These are phyloP conservation scores for Crotalus helleri DNA, from an alignment of 2,113 vertebrate species.

Conservation along the genomic window DNA sequence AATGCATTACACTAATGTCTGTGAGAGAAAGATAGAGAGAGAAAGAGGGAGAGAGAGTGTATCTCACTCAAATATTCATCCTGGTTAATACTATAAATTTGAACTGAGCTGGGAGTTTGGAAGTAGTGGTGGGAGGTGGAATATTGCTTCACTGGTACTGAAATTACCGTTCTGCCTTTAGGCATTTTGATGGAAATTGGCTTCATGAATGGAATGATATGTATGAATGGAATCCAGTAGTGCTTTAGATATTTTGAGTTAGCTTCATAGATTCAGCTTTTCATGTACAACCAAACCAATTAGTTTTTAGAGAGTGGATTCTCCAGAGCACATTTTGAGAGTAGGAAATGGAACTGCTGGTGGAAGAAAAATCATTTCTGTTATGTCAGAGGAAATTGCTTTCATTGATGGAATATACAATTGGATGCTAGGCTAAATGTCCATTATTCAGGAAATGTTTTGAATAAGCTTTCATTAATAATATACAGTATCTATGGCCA, in stretches of 20 bases:
- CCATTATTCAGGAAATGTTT: not conserved
- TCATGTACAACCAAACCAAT: not conserved
- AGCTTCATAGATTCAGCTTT: not conserved
- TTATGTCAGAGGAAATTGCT: not conserved
- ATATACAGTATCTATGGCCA: not conserved
- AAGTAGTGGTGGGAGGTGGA: not conserved
- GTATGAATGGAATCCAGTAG: not conserved
- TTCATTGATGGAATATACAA: not conserved
- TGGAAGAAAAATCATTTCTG: not conserved
- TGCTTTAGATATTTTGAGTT: not conserved
- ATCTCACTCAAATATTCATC: constrained; percentile 12
- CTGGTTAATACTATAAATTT: constrained; percentile 1
- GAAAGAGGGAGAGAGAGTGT: not conserved
- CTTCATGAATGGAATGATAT: not conserved
- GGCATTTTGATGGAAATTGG: not conserved
- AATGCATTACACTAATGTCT: not conserved
- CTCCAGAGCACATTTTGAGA: not conserved
- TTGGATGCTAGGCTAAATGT: not conserved
- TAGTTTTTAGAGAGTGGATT: not conserved
- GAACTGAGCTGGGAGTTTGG: too few relatives aligned
- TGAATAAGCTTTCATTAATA: not conserved
- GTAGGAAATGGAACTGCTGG: not conserved
- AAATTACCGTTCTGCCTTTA: not conserved
- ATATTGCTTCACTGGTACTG: not conserved
- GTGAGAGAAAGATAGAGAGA: not conserved